Evolutionary conservation across 2,797 vertebrate species (phyloP), one percentile per base, ranked within the genome.

Genomic region (Scolopax bukidnonensis): DNA sequence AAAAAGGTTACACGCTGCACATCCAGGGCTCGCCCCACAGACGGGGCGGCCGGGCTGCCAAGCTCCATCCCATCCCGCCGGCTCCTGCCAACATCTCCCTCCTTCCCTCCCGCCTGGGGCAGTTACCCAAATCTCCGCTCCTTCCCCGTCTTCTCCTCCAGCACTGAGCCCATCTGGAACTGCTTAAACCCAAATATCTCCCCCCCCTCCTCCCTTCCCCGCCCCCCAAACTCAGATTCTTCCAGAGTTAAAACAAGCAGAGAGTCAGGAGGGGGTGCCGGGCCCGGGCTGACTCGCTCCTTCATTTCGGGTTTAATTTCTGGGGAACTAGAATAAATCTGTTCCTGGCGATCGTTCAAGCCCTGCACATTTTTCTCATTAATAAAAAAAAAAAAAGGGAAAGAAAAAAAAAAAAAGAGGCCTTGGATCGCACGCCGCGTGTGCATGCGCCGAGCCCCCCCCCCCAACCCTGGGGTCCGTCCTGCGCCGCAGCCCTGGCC

Each of bases 351-450:
- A 97, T 97, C 96, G 96, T 97, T 98, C 98, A 98, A 98, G 95
- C 96, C 94, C 97, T 95, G 97, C 98, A 98, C 97, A 98, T 98
- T 98, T 98, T 98, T 98, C 98, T 98, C 97, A 98, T 98, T 98
- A 98, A 98, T 98, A 97, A 97, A 97, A 97, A 93, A 50, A 48
- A 50, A 25, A 25, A 50, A 47, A 21, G 20, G 24, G 15, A 25
- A 50, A 19, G 97, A 96, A 97, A 92, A 97, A 97, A 97, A 97
- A 93, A 97, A 97, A 97, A 97, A 92, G 91, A 75, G 97, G 97
- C 96, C 97, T 97, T 95, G 95, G 97, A 97, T 98, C 97, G 97
- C 96, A 90, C 41, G 82, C 96, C 70, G 90, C 45, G 79, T 96
- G 97, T 96, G 95, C 67, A 38, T 93, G 97, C 87, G 69, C 93